phyloP scores from a whole-genome alignment of 2,113 vertebrate species.

The Anarhynchus alexandrinus region DNA sequence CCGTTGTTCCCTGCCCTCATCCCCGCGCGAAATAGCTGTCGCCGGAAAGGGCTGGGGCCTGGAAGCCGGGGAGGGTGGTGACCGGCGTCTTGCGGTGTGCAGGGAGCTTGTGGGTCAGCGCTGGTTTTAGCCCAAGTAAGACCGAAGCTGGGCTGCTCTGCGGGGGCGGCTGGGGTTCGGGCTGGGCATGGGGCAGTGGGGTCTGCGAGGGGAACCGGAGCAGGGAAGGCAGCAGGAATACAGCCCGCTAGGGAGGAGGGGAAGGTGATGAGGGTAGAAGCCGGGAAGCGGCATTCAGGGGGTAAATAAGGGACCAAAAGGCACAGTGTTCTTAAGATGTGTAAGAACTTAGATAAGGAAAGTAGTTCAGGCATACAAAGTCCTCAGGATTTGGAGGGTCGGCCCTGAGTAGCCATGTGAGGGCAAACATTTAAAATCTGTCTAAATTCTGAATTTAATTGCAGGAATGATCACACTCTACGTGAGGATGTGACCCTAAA shows the following conservation, averaged over 20 bases:
- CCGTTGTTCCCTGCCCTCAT: too few relatives aligned
- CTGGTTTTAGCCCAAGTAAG: not conserved
- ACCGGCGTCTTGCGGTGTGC: not conserved
- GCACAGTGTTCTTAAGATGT: too few relatives aligned
- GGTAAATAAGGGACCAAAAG: not conserved
- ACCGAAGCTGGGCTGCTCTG: not conserved
- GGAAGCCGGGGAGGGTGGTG: too few relatives aligned
- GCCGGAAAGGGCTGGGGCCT: not conserved
- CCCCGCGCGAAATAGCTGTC: accelerated
- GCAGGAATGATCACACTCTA: too few relatives aligned
- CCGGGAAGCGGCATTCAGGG: not conserved
- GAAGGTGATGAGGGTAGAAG: not conserved
- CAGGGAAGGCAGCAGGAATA: not conserved
- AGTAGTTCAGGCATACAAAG: accelerated
- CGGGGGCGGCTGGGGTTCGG: not conserved
- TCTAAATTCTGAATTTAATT: not conserved
- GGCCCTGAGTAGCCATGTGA: not conserved
- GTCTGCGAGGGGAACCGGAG: not conserved
- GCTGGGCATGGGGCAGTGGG: not conserved
- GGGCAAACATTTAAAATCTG: not conserved
- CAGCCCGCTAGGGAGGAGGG: not conserved
- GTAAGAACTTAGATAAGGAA: not conserved
- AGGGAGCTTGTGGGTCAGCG: not conserved
- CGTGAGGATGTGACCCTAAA: not conserved
- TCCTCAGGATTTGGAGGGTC: not conserved